These are phyloP conservation scores for Agrotis ipsilon DNA, from an alignment of 2,888 invertebrate genomes.

Conservation along the genomic window DNA sequence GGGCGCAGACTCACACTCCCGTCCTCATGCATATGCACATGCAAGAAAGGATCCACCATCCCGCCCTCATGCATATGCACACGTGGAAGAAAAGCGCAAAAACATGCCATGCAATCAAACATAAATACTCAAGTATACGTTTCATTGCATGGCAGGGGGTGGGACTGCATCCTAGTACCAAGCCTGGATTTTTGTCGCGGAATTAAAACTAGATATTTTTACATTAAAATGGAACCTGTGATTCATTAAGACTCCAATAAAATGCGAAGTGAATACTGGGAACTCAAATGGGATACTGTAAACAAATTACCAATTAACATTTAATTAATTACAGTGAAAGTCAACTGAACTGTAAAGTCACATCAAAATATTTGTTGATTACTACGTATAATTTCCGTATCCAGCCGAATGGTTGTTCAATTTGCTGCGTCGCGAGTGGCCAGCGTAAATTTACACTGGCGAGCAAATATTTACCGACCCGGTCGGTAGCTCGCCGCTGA, in stretches of 20 bases:
- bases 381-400: constrained; percentile 50
- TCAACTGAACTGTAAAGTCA: constrained; percentile 28
- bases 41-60: too few species aligned
- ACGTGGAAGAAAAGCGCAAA: too few species aligned
- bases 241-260: not conserved
- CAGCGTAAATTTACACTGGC: constrained; percentile 68
- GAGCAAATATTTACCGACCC: constrained; percentile 66
- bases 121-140: too few species aligned
- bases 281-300: not conserved
- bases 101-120: too few species aligned
- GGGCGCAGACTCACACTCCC: too few species aligned
- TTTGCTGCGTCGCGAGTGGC: constrained; percentile 60
- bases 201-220: too few species aligned
- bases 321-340: constrained; percentile 24
- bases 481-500: constrained; percentile 51
- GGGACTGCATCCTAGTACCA: too few species aligned
- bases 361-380: constrained; percentile 51
- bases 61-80: too few species aligned
- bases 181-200: too few species aligned
- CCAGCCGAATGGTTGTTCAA: constrained; percentile 54
- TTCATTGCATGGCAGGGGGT: too few species aligned
- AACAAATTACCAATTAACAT: constrained; percentile 7
- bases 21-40: too few species aligned
- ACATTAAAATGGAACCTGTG: not conserved
- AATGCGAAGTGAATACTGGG: not conserved